Evolutionary conservation across 2,888 invertebrate species (phyloP).

Genomic region (Amblyjoppa proteus): DNA sequence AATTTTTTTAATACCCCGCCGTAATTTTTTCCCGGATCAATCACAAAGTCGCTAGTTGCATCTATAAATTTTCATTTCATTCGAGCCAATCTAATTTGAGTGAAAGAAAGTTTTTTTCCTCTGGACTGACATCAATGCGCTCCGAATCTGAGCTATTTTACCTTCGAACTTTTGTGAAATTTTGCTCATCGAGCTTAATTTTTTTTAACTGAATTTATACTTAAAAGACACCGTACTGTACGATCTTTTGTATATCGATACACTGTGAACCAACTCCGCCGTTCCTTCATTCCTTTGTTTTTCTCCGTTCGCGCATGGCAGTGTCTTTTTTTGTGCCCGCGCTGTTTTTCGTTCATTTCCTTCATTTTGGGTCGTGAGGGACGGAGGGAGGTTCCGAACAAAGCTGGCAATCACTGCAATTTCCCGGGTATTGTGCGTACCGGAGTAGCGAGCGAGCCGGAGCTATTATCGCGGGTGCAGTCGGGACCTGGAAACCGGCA

Average conservation of each 20-base stretch:
- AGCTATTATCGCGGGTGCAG: constrained; percentile 57
- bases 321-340: constrained; percentile 10
- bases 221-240: no score
- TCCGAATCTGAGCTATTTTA: no score
- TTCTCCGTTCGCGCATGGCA: neutral
- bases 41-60: no score
- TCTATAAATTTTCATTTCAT: no score
- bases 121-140: no score
- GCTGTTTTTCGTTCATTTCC: constrained; percentile 41
- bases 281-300: neutral
- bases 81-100: no score
- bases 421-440: constrained; percentile 57
- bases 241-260: neutral
- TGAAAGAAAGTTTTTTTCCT: no score
- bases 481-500: constrained; percentile 21
- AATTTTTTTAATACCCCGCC: no score
- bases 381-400: constrained; percentile 51
- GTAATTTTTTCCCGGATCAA: no score
- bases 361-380: constrained; percentile 21
- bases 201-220: no score
- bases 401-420: constrained; percentile 64
- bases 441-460: constrained; percentile 2
- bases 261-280: neutral
- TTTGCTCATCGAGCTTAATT: no score
- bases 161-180: no score